Evolutionary conservation across 2,113 vertebrate genomes (phyloP).

Genomic region (Chamaea fasciata): DNA sequence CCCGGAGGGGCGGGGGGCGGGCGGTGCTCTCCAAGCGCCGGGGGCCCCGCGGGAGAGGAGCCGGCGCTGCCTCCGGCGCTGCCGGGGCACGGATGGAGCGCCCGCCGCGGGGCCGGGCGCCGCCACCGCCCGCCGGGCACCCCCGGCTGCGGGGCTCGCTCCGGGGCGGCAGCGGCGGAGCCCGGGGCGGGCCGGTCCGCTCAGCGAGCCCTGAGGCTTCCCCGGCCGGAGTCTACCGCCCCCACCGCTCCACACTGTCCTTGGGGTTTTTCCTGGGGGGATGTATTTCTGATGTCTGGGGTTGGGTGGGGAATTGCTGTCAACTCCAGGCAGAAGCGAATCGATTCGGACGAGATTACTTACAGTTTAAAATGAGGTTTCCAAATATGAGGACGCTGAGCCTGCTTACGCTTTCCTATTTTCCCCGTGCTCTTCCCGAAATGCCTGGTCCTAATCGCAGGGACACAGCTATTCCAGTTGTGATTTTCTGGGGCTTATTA

Average conservation of each 20-base stretch:
- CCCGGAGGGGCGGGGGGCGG: neutral
- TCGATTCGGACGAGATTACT: neutral
- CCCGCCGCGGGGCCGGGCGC: neutral
- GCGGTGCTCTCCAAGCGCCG: neutral
- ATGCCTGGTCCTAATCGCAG: neutral
- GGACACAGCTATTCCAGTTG: neutral
- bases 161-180: no score
- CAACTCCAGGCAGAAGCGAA: neutral
- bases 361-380: neutral
- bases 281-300: neutral
- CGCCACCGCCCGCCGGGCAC: neutral
- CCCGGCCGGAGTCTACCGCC: neutral
- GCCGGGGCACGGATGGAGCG: neutral
- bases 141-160: neutral
- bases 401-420: neutral
- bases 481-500: conserved; percentile 53
- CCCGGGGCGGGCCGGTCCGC: no score
- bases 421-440: neutral
- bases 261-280: neutral
- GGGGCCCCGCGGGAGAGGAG: neutral
- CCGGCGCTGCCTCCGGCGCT: neutral
- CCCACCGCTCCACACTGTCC: neutral
- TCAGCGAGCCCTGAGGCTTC: neutral
- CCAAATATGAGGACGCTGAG: neutral
- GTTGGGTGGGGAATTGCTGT: neutral